Evolutionary conservation across 1,140 invertebrate genomes (phyloP).

Genomic region (Bombus affinis): DNA sequence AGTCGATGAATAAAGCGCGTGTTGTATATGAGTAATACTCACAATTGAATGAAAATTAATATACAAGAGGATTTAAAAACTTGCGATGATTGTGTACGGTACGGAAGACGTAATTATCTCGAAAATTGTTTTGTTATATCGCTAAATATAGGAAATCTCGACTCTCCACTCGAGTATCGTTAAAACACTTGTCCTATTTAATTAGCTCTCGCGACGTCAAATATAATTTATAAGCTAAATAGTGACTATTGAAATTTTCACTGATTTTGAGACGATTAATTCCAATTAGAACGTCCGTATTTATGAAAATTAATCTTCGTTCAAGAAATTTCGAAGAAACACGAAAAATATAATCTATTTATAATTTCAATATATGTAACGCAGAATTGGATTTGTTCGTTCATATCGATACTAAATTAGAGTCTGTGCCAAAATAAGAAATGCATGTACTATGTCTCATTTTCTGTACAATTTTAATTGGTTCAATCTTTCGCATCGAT

Average conservation of each 20-base stretch:
- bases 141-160: background rate
- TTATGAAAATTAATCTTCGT: background rate
- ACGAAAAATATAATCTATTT: background rate
- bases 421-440: no score
- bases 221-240: constrained; percentile 5
- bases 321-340: background rate
- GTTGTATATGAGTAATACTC: background rate
- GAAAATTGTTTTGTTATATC: background rate
- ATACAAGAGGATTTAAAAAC: background rate
- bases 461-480: background rate
- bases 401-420: no score
- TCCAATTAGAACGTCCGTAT: background rate
- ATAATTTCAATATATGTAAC: no score
- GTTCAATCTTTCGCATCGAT: background rate
- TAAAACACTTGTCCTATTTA: background rate
- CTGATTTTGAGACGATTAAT: background rate
- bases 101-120: background rate
- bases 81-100: background rate
- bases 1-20: constrained; percentile 4
- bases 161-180: background rate
- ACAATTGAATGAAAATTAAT: background rate
- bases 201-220: background rate
- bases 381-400: no score
- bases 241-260: background rate
- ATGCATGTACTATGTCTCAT: no score